These are phyloP conservation scores for Eubasilissa splendida DNA, from an alignment of 2,888 invertebrate species.

Conservation along the genomic window DNA sequence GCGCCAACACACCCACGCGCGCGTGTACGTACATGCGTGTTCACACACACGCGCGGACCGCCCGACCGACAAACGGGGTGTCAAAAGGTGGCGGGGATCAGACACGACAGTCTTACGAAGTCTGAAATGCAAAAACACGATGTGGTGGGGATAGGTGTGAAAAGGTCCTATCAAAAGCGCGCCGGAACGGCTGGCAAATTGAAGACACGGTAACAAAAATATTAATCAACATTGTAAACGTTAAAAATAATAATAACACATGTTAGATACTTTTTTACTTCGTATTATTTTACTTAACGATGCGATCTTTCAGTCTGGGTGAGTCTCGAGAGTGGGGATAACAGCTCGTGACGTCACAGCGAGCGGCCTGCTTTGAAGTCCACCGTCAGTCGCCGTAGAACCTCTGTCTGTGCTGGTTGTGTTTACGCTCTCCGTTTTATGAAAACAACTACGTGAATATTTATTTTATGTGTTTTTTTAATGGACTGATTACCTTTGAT, in stretches of 20 bases:
- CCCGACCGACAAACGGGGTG: conserved; percentile 67
- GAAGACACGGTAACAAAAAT: conserved; percentile 64
- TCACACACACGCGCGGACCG: conserved; percentile 42
- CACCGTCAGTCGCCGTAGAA: conserved; percentile 65
- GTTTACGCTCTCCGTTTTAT: conserved; percentile 11
- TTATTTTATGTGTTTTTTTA: conserved; percentile 50
- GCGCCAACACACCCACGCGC: conserved; percentile 29
- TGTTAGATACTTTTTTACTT: neutral
- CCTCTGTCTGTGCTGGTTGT: conserved; percentile 60
- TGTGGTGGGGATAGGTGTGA: conserved; percentile 64
- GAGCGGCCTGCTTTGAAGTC: conserved; percentile 60
- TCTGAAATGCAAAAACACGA: conserved; percentile 72
- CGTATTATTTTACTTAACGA: neutral
- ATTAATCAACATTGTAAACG: neutral
- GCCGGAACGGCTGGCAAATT: conserved; percentile 20
- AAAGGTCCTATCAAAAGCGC: conserved; percentile 61
- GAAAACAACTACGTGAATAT: conserved; percentile 50
- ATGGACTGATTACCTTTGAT: conserved; percentile 37
- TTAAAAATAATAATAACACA: neutral
- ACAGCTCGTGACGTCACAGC: conserved; percentile 63
- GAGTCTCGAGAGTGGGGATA: conserved; percentile 58
- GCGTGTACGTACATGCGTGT: conserved; percentile 25
- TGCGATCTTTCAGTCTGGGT: conserved; percentile 61
- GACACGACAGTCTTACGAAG: conserved; percentile 62
- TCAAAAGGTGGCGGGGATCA: conserved; percentile 73